Conservation (phyloP, 2,113 vertebrate genomes). For the Psilopsiagon aymara region DNA sequence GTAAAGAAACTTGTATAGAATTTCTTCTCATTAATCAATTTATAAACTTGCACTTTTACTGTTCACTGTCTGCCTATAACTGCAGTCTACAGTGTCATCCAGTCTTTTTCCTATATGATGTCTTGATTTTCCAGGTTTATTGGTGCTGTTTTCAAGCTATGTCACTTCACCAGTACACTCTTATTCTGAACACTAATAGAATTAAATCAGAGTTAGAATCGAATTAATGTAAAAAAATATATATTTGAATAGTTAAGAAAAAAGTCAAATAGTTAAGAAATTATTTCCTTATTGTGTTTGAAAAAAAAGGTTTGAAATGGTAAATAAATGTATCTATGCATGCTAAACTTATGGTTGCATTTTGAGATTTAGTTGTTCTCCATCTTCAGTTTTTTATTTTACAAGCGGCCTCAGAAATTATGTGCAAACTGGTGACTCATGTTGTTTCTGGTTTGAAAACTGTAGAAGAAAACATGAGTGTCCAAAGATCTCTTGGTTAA, state of each 20-base stretch:
- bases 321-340: background rate
- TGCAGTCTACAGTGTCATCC: background rate
- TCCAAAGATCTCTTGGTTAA: background rate
- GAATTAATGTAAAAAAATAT: background rate
- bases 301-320: background rate
- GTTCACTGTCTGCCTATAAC: background rate
- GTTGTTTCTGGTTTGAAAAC: background rate
- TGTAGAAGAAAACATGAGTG: background rate
- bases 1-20: background rate
- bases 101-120: background rate
- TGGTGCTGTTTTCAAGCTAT: background rate
- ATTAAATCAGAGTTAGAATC: background rate
- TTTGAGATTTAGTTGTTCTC: background rate
- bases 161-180: background rate
- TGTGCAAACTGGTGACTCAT: background rate
- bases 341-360: background rate
- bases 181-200: background rate
- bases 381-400: background rate
- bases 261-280: background rate
- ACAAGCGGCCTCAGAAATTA: background rate
- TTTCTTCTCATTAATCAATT: background rate
- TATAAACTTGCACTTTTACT: background rate
- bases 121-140: background rate
- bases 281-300: background rate
- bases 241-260: background rate